phyloP scores from a whole-genome alignment of 2,113 vertebrate genomes.

The Aspidoscelis tigris region DNA sequence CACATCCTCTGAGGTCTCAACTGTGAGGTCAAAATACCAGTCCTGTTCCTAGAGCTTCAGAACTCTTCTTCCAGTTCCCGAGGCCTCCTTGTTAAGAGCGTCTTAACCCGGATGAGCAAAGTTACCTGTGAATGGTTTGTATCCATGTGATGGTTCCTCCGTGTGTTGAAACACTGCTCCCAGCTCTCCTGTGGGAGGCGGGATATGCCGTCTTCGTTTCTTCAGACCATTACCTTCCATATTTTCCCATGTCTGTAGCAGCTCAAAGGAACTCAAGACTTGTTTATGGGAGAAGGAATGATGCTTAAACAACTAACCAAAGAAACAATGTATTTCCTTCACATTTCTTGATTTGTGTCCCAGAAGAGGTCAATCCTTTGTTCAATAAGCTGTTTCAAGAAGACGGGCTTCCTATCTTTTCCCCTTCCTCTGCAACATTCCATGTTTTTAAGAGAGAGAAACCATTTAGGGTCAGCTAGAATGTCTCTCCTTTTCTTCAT shows the following conservation, averaged over 20 bases:
- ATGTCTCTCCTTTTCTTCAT: conserved; percentile 43
- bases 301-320: conserved; percentile 26
- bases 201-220: conserved; percentile 65
- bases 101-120: conserved; percentile 65
- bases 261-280: conserved; percentile 60
- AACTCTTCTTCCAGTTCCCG: conserved; percentile 58
- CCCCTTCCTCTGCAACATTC: conserved; percentile 51
- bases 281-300: conserved; percentile 53
- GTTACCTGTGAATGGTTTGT: conserved; percentile 70
- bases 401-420: conserved; percentile 38
- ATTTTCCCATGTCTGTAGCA: conserved; percentile 60
- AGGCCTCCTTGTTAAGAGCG: conserved; percentile 59
- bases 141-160: conserved; percentile 56
- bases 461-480: conserved; percentile 58
- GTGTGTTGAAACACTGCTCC: conserved; percentile 61
- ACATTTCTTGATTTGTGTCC: conserved; percentile 53
- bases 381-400: conserved; percentile 47
- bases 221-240: conserved; percentile 65
- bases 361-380: conserved; percentile 51
- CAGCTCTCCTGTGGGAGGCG: conserved; percentile 60
- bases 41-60: conserved; percentile 60
- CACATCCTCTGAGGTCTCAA: conserved; percentile 6
- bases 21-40: conserved; percentile 60
- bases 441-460: conserved; percentile 57
- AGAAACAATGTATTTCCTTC: conserved; percentile 64